Evolutionary conservation across 1,140 invertebrate genomes (phyloP).

Genomic region (Papilio dardanus): DNA sequence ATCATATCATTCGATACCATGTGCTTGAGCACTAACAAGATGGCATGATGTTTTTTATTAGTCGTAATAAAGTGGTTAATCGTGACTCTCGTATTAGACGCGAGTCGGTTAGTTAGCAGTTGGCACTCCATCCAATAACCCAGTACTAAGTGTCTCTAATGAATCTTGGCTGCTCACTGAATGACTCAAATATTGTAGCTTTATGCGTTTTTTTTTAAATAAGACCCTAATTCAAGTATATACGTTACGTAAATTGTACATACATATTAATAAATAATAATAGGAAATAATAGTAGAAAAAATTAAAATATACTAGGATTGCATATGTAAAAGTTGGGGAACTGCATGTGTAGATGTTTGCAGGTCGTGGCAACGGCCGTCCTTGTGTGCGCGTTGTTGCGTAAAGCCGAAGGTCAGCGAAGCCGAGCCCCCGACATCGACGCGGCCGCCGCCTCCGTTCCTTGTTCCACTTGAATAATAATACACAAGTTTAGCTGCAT

Average conservation of each 20-base stretch:
- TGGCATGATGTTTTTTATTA: conserved; percentile 11
- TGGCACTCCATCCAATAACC: conserved; percentile 3
- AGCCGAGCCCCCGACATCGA: conserved; percentile 22
- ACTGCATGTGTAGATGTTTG: neutral
- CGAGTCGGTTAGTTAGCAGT: neutral
- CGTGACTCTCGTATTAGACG: conserved; percentile 6
- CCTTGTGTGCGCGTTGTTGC: conserved; percentile 49
- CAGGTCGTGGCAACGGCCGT: conserved; percentile 51
- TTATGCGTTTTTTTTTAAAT: no score
- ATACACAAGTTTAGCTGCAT: neutral
- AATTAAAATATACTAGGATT: neutral
- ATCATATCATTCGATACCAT: neutral
- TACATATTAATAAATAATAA: neutral
- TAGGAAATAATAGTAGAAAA: neutral
- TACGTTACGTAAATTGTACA: neutral
- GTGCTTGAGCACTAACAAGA: conserved; percentile 1
- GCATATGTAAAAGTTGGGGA: neutral
- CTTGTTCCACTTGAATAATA: conserved; percentile 35
- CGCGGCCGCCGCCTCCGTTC: neutral
- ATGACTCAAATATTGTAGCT: neutral
- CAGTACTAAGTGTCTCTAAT: conserved; percentile 4
- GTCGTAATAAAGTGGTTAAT: neutral
- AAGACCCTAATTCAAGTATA: no score
- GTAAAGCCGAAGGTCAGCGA: conserved; percentile 47
- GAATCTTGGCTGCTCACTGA: neutral